Base-by-base conservation (phyloP, 2,797 vertebrate genomes). In the Syngnathus acus region DNA sequence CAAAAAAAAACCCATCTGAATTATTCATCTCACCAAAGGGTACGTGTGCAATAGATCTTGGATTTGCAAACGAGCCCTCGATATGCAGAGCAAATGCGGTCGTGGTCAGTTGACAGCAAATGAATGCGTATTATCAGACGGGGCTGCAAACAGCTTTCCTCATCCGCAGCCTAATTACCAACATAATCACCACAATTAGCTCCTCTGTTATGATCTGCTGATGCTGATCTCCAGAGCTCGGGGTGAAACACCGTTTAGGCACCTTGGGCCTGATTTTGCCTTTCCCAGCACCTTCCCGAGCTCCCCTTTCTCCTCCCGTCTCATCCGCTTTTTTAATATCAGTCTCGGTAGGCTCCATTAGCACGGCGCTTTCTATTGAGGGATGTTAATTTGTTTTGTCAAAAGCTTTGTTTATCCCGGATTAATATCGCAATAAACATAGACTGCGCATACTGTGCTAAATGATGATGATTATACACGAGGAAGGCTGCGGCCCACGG, bases 381-480 rank as follows among this genome's bases (percentile, higher is more conserved):
- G 73, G 83, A 58, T 74, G 84, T 87, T 91, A 86, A 88, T 91
- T 91, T 89, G 86, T 87, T 90, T 91, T 88, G 87, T 90, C 85
- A 83, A 85, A 90, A 87, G 84, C 85, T 87, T 89, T 91, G 90
- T 91, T 91, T 92, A 86, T 87, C 85, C 81, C 80, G 83, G 83
- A 88, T 89, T 90, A 89, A 90, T 89, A 89, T 88, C 87, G 88
- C 86, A 90, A 89, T 89, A 89, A 89, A 89, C 86, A 84, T 80
- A 80, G 84, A 71, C 77, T 82, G 73, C 75, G 76, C 81, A 81
- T 69, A 78, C 77, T 75, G 78, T 78, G 80, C 83, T 89, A 89
- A 84, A 91, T 92, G 85, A 90, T 89, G 81, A 84, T 90, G 90
- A 91, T 91, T 91, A 91, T 86, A 81, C 76, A 67, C 78, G 74